A percentile compares a stretch with the other conserved stretches of the same genome.
These are phyloP conservation scores for Hydriomena furcata DNA, from an alignment of 2,888 invertebrate genomes.

Conservation along the genomic window DNA sequence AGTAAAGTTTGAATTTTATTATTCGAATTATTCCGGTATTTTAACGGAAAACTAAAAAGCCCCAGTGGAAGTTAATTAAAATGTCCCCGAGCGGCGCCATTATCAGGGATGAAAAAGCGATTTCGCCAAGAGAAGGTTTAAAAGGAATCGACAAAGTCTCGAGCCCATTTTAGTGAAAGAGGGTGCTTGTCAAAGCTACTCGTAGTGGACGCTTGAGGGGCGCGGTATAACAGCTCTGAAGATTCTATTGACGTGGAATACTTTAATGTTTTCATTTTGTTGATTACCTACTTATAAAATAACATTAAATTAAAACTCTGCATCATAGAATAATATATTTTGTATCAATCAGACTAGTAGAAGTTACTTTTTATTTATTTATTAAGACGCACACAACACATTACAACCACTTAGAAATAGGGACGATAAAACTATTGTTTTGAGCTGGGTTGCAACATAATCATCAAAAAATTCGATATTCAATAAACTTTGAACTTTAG, in stretches of 20 bases:
- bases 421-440: too few species aligned
- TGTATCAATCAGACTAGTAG: too few species aligned
- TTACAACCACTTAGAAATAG: too few species aligned
- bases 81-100: constrained; percentile 73
- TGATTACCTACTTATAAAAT: too few species aligned
- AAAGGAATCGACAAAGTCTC: constrained; percentile 70
- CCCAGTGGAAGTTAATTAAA: constrained; percentile 71
- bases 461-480: too few species aligned
- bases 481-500: too few species aligned
- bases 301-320: too few species aligned
- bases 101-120: constrained; percentile 80
- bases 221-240: constrained; percentile 60
- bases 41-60: constrained; percentile 65
- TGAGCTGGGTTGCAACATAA: too few species aligned
- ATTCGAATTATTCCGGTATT: constrained; percentile 55
- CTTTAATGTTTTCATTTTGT: constrained; percentile 43
- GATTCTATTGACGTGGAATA: constrained; percentile 55
- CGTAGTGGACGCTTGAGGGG: constrained; percentile 64
- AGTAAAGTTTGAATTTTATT: neutral
- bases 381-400: too few species aligned
- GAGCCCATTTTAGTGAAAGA: constrained; percentile 63
- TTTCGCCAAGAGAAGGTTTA: constrained; percentile 72
- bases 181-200: constrained; percentile 49
- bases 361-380: too few species aligned
- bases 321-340: too few species aligned